phyloP scores from a whole-genome alignment of 1,140 invertebrate genomes.

The Penaeus chinensis region DNA sequence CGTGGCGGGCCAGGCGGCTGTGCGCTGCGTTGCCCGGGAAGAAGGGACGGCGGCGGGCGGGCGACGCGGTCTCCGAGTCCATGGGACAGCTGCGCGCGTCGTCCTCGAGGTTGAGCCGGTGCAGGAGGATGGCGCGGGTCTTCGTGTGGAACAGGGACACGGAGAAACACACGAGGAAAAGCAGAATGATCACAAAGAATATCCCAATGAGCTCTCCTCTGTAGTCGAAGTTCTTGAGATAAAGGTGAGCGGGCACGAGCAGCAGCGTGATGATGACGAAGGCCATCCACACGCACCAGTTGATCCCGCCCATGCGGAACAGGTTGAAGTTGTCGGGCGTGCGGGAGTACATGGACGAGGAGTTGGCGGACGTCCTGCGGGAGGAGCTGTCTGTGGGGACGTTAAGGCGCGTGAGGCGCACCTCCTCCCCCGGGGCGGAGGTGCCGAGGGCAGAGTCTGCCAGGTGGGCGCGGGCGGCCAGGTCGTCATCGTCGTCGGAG shows the following conservation, averaged over 20 bases:
- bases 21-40: slow-evolving; percentile 25
- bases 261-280: slow-evolving; percentile 59
- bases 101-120: slow-evolving; percentile 62
- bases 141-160: slow-evolving; percentile 63
- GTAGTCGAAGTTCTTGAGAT: slow-evolving; percentile 61
- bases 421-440: slow-evolving; percentile 34
- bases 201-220: slow-evolving; percentile 57
- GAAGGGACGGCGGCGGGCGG: slow-evolving; percentile 33
- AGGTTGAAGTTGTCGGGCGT: slow-evolving; percentile 61
- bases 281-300: slow-evolving; percentile 59
- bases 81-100: slow-evolving; percentile 44
- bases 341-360: slow-evolving; percentile 40
- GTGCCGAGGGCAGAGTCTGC: slow-evolving; percentile 1
- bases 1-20: slow-evolving; percentile 1
- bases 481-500: slow-evolving; percentile 45
- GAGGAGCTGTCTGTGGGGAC: not conserved
- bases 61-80: slow-evolving; percentile 32
- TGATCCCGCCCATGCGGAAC: slow-evolving; percentile 59
- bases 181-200: slow-evolving; percentile 62
- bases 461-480: slow-evolving; percentile 28
- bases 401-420: slow-evolving; percentile 35
- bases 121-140: slow-evolving; percentile 61
- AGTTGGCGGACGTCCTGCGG: slow-evolving; percentile 36
- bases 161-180: slow-evolving; percentile 62
- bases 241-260: slow-evolving; percentile 62